phyloP scores from a whole-genome alignment of 2,888 invertebrate genomes.

The Keiferia lycopersicella region DNA sequence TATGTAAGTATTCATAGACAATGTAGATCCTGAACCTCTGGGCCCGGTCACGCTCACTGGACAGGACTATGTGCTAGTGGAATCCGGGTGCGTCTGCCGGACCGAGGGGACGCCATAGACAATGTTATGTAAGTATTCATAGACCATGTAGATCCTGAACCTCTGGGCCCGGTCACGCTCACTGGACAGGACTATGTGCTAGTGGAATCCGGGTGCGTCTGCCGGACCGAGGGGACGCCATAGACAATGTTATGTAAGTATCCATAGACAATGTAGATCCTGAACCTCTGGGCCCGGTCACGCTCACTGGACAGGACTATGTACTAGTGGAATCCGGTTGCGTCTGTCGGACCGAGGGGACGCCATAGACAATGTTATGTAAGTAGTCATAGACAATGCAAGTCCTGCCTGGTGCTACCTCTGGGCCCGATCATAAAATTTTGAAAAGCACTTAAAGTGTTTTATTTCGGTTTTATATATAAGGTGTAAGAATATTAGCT shows the following conservation, averaged over 20 bases:
- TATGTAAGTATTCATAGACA: not conserved
- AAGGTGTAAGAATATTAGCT: too few relatives aligned
- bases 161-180: constrained; percentile 93
- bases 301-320: constrained; percentile 95
- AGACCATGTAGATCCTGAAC: constrained; percentile 77
- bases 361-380: constrained; percentile 29
- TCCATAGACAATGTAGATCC: too few relatives aligned
- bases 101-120: constrained; percentile 60
- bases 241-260: constrained; percentile 26
- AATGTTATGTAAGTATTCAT: not conserved
- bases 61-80: constrained; percentile 96
- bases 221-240: constrained; percentile 79
- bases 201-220: constrained; percentile 96
- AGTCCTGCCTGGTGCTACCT: constrained; percentile 62
- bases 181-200: constrained; percentile 97
- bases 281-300: constrained; percentile 93
- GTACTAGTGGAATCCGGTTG: constrained; percentile 98
- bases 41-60: constrained; percentile 95
- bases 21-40: constrained; percentile 74
- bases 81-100: constrained; percentile 96
- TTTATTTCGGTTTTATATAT: too few relatives aligned
- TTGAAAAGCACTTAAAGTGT: too few relatives aligned
- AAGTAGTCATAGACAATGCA: not conserved
- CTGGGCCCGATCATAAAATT: constrained; percentile 91
- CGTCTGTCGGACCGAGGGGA: constrained; percentile 86